A percentile compares a stretch with the other conserved stretches of the same genome.
Conservation (phyloP, 2,888 invertebrate species). For the Patella caerulea region DNA sequence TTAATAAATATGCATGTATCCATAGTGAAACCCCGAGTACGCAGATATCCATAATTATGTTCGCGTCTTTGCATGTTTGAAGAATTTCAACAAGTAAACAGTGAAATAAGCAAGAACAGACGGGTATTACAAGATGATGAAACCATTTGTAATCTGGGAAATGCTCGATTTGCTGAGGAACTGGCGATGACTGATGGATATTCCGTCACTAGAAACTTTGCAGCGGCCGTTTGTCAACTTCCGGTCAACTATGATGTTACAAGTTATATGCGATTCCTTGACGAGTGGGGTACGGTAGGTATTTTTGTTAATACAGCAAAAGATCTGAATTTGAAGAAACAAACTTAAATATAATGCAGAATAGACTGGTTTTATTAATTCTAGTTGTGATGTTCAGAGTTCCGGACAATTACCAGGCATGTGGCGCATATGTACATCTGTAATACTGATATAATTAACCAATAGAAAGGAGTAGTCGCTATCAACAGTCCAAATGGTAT, state of each 20-base stretch:
- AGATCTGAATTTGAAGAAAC: no score
- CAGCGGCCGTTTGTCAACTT: slow-evolving; percentile 30
- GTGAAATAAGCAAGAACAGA: slow-evolving; percentile 24
- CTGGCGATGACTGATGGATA: slow-evolving; percentile 29
- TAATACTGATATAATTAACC: no score
- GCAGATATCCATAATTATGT: background rate
- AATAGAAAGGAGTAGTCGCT: no score
- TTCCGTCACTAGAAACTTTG: slow-evolving; percentile 33
- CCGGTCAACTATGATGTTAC: slow-evolving; percentile 23
- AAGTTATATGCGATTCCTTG: slow-evolving; percentile 35
- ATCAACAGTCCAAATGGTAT: no score
- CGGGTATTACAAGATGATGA: slow-evolving; percentile 33
- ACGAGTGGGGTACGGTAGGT: slow-evolving; percentile 41
- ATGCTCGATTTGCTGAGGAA: slow-evolving; percentile 32
- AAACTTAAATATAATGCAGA: no score
- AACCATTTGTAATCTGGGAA: slow-evolving; percentile 34
- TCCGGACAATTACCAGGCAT: no score
- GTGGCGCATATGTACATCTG: no score
- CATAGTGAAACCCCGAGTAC: background rate
- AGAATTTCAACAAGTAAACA: slow-evolving; percentile 4
- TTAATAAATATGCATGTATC: background rate
- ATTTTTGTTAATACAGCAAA: no score
- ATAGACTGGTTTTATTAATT: no score
- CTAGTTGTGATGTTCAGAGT: no score
- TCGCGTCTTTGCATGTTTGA: no score